Evolutionary conservation across 2,113 vertebrate species (phyloP), one percentile per base, ranked within the genome.

Genomic region (Erythrocebus patas): DNA sequence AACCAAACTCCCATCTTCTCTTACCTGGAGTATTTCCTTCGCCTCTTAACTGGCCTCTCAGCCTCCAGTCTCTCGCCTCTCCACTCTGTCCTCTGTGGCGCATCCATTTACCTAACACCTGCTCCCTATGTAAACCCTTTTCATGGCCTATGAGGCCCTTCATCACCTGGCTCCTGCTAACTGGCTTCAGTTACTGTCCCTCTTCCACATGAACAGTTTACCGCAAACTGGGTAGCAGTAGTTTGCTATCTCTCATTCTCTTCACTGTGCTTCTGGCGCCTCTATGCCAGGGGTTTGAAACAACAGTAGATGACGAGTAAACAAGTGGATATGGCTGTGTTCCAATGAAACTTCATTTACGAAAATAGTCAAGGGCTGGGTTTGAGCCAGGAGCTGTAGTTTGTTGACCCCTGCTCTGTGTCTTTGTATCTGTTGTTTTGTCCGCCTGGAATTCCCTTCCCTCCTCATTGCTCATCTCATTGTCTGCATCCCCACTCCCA

Each of bases 281-380:
- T 88, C 61, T 45, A 6, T 59, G 48, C 35, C 40, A 85, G 48
- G 55, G 27, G 59, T 52, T 80, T 27, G 59, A 90, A 90, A 93
- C 27, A 66, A 64, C n/a, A 4, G 78, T 1, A 66, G 80, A 91
- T 2, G 70, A 16, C 7, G 81, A 85, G 2, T 45, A 83, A 68
- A 85, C 5, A 30, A 87, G 17, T 52, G 35, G 27, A 12, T 30
- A 27, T 38, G 32, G 1, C 35, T 78, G 20, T 91, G 61, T 91
- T 84, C 23, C 43, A 88, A n/a, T 91, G 91, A 88, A 94, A 76
- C 30, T 91, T 95, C 52, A 40, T 55, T 91, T 84, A 75, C 6
- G 61, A 35, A 91, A 88, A 23, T 80, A 50, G 32, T 1, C 40
- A 50, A 2, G 13, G 61, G 1, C 5, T 95, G 13, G 32, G 23